Evolutionary conservation across 2,888 invertebrate genomes (phyloP), one percentile per base, ranked within the genome.

Genomic region (Sesia apiformis): DNA sequence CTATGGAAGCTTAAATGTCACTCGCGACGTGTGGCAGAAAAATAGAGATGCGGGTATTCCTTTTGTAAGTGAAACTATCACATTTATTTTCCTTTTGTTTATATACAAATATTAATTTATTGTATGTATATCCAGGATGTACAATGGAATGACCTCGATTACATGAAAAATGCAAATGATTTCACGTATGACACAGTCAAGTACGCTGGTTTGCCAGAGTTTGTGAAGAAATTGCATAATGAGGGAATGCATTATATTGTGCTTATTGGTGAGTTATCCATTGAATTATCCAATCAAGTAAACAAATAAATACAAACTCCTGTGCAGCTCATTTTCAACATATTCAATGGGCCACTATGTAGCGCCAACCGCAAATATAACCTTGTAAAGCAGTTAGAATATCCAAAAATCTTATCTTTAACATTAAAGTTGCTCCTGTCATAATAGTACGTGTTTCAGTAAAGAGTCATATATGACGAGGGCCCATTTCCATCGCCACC

Each of bases 101-200:
- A 39, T 40, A 53, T 57, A 3, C 5, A n/a, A 0, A 43, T 7
- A 43, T 43, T n/a, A 8, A 8, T 46, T 8, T n/a, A 43, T 3
- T 8, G 7, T 46, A 4, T 39, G 50, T 54, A 3, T 53, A 68
- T 74, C 0, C 68, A 93, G 94, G 95, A 95, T 65, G 93, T 93
- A 0, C 95, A 95, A 71, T 96, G 95, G 94, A 95, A 95, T 67
- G 96, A 96, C 76, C 91, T 96, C 58, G 96, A 96, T 79, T 96
- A 95, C 72, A 96, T 96, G 96, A 86, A 92, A 39, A 86, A 92
- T 53, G 91, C 91, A 57, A 95, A 95, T 73, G 95, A 95, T 74
- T 97, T 97, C 70, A 96, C 96, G 0, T 93, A 93, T 66, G 92
- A 94, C 69, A 78, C 81, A n/a, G 73, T 76, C 0, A 91, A 90